phyloP scores from a whole-genome alignment of 2,888 invertebrate species.

The Mylabris sibirica region DNA sequence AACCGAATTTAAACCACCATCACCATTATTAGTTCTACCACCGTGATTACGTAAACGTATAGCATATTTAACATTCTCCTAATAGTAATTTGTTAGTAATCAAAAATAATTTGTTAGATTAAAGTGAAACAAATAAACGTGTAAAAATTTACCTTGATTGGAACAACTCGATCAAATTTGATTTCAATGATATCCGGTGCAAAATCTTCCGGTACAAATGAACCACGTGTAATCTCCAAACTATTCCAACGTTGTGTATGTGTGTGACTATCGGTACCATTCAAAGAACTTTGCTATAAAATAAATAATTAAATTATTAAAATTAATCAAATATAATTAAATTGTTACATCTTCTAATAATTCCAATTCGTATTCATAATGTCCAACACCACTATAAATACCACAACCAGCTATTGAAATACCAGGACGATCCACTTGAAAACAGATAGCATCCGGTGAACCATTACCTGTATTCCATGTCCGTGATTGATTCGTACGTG shows the following conservation, averaged over 20 bases:
- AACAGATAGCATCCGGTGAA: constrained; percentile 95
- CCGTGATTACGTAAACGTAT: constrained; percentile 88
- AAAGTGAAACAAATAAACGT: neutral
- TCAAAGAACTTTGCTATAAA: constrained; percentile 62
- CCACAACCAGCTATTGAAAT: constrained; percentile 89
- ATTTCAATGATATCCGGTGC: constrained; percentile 89
- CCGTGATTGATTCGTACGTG: constrained; percentile 85
- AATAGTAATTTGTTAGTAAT: constrained; percentile 31
- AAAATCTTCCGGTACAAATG: constrained; percentile 84
- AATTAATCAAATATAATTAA: constrained; percentile 5
- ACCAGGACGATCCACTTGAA: constrained; percentile 89
- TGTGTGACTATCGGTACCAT: constrained; percentile 64
- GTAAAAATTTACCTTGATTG: constrained; percentile 73
- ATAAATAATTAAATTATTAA: constrained; percentile 4
- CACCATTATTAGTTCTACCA: constrained; percentile 92
- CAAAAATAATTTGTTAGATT: too few relatives aligned
- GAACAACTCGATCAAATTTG: constrained; percentile 87
- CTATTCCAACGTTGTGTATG: constrained; percentile 87
- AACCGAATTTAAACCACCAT: constrained; percentile 86
- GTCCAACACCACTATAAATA: constrained; percentile 88
- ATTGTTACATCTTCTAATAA: constrained; percentile 78
- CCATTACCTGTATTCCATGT: constrained; percentile 98
- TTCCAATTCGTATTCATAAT: constrained; percentile 91
- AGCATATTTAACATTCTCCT: constrained; percentile 90
- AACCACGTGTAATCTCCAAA: constrained; percentile 82